Percentiles rank a stretch among this genome's conserved stretches.
Evolutionary conservation across 2,113 vertebrate genomes (phyloP).

Genomic region (Theristicus caerulescens): DNA sequence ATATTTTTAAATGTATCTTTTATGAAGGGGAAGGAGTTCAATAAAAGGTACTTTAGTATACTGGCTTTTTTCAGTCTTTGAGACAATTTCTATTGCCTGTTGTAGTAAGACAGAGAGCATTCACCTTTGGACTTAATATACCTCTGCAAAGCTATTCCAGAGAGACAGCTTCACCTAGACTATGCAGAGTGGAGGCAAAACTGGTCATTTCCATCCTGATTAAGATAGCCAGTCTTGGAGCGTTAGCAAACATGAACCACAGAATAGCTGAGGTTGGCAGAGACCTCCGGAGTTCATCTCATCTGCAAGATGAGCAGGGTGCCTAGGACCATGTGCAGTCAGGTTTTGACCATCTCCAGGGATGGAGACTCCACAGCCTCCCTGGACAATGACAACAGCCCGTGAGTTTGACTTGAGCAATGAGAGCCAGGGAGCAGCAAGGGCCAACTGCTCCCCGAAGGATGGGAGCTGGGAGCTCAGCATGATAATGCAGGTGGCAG

Average conservation of each 20-base stretch:
- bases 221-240: not conserved
- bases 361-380: not conserved
- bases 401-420: not conserved
- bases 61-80: not conserved
- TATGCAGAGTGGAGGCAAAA: not conserved
- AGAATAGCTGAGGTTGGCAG: not conserved
- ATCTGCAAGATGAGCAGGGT: not conserved
- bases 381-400: not conserved
- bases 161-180: not conserved
- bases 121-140: not conserved
- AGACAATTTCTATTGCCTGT: not conserved
- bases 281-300: not conserved
- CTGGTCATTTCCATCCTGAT: not conserved
- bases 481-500: rapidly evolving
- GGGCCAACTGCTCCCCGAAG: not conserved
- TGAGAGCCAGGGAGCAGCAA: rapidly evolving
- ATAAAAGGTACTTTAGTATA: not conserved
- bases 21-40: not conserved
- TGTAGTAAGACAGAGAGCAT: not conserved
- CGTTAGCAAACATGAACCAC: not conserved
- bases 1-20: not conserved
- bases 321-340: not conserved
- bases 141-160: not conserved
- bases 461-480: not conserved
- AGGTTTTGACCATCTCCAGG: not conserved